Percentiles rank a stretch among this genome's conserved stretches.
Evolutionary conservation across 2,888 invertebrate species (phyloP).

Genomic region (Thymelicus sylvestris): DNA sequence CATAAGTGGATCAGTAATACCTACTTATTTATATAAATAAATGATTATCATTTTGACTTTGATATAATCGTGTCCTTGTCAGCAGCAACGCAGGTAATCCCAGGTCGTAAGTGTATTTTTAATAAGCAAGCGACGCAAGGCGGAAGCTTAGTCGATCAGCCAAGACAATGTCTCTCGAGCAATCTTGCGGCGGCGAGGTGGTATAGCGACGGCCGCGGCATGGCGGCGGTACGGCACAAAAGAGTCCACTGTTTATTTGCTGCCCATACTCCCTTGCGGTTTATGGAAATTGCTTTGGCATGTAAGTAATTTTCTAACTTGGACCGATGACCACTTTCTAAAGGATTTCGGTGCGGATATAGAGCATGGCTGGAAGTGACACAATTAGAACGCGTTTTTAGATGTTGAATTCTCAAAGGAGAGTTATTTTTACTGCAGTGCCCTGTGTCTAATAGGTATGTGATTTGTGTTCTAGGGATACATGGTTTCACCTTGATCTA

Average conservation of each 20-base stretch:
- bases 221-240: constrained; percentile 73
- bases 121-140: constrained; percentile 10
- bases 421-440: no score
- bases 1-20: no score
- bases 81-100: no score
- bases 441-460: no score
- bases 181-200: constrained; percentile 74
- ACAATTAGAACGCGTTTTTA: background rate
- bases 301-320: constrained; percentile 82
- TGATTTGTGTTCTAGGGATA: no score
- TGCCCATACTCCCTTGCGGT: constrained; percentile 75
- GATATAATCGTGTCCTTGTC: no score
- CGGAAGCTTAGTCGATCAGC: constrained; percentile 29
- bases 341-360: constrained; percentile 52
- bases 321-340: constrained; percentile 65
- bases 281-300: constrained; percentile 71
- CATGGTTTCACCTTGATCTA: no score
- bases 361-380: constrained; percentile 45
- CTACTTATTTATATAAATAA: no score
- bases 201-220: constrained; percentile 1
- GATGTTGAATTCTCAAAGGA: no score
- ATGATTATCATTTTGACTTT: no score
- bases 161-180: constrained; percentile 71
- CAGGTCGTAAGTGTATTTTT: background rate
- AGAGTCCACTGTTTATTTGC: constrained; percentile 75